Conservation (phyloP, 2,888 invertebrate genomes). For the Anorthoa munda region DNA sequence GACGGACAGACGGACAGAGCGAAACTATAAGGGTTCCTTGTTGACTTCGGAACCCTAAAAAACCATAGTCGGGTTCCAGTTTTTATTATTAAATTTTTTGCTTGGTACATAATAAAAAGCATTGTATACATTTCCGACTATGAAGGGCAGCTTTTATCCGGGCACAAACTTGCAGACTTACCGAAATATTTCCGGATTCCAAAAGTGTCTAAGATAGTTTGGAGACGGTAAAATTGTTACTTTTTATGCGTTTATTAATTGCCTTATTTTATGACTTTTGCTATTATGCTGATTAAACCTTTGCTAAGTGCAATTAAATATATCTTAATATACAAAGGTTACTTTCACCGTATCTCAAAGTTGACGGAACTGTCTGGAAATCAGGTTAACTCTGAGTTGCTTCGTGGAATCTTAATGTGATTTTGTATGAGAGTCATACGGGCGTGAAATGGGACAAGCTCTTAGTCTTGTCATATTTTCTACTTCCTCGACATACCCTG, state of each 20-base stretch:
- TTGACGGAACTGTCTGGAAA: constrained; percentile 36
- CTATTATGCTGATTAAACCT: not conserved
- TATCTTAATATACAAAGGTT: constrained; percentile 12
- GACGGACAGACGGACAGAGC: no score
- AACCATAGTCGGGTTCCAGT: no score
- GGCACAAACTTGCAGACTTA: no score
- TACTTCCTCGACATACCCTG: constrained; percentile 14
- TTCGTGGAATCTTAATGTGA: constrained; percentile 41
- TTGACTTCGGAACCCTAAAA: no score
- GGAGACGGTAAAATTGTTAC: no score
- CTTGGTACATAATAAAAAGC: no score
- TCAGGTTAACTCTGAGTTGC: constrained; percentile 42
- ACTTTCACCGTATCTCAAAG: constrained; percentile 10
- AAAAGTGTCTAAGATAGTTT: not conserved
- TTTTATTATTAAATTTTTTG: no score
- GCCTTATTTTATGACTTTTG: not conserved
- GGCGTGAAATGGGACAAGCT: constrained; percentile 29
- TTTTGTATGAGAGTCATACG: not conserved
- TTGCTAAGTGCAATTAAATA: constrained; percentile 10
- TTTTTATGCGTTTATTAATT: not conserved
- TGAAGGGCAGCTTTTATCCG: no score
- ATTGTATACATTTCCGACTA: no score
- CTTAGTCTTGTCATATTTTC: constrained; percentile 24
- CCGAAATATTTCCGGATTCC: not conserved
- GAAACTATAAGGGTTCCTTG: no score